A percentile compares a stretch with the other conserved stretches of the same genome.
These are phyloP conservation scores for Camponotus fellah DNA, from an alignment of 2,888 invertebrate species.

Conservation along the genomic window DNA sequence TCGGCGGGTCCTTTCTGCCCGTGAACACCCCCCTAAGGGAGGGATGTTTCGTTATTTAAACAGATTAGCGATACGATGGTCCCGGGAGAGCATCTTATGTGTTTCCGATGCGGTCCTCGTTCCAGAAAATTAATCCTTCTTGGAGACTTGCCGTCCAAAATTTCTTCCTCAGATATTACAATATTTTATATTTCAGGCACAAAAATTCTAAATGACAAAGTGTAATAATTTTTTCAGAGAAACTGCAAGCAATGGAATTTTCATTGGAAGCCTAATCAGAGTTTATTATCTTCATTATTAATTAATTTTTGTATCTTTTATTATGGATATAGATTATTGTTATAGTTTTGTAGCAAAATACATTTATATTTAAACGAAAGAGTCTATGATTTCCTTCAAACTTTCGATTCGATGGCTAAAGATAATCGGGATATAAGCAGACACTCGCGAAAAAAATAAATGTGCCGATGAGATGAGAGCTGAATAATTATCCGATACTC, in stretches of 20 bases:
- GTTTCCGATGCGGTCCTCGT: slow-evolving; percentile 82
- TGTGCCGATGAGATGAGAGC: slow-evolving; percentile 11
- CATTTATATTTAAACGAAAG: not conserved
- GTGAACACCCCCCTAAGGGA: slow-evolving; percentile 69
- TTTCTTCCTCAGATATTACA: slow-evolving; percentile 15
- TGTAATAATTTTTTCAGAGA: not conserved
- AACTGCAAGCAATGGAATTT: not conserved
- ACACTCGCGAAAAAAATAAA: slow-evolving; percentile 8
- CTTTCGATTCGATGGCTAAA: slow-evolving; percentile 14
- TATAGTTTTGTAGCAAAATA: not conserved
- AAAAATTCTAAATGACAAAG: not conserved
- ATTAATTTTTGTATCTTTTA: not conserved
- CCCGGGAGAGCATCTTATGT: slow-evolving; percentile 82
- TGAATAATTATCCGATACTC: slow-evolving; percentile 48
- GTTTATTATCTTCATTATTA: slow-evolving; percentile 1
- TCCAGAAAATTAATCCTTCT: slow-evolving; percentile 82
- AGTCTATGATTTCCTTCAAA: not conserved
- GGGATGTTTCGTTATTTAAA: slow-evolving; percentile 86
- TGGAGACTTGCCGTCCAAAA: slow-evolving; percentile 64
- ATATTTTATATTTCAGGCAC: not conserved
- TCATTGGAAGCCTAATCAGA: not conserved
- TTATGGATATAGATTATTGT: not conserved
- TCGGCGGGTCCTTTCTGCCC: slow-evolving; percentile 62
- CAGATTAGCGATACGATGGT: slow-evolving; percentile 84
- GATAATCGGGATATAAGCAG: slow-evolving; percentile 1